These are phyloP conservation scores for Griposia aprilina DNA, from an alignment of 2,888 invertebrate species.

Conservation along the genomic window DNA sequence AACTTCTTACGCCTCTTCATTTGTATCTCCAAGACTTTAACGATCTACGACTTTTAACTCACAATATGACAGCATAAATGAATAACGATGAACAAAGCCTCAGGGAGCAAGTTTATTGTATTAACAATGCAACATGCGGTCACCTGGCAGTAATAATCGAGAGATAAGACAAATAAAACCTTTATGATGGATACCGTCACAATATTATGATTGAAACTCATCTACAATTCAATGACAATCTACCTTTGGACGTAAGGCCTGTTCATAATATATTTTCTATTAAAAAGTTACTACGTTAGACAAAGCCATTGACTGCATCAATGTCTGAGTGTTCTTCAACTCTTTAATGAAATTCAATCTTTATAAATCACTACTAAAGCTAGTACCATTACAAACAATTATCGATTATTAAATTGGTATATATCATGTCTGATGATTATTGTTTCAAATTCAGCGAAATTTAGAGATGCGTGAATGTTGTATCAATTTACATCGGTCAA, in stretches of 20 bases:
- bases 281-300: background rate
- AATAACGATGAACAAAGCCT: slow-evolving; percentile 62
- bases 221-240: slow-evolving; percentile 71
- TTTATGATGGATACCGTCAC: slow-evolving; percentile 72
- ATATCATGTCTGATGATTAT: slow-evolving; percentile 18
- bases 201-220: slow-evolving; percentile 70
- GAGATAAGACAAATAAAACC: slow-evolving; percentile 73
- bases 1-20: slow-evolving; percentile 10
- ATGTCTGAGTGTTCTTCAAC: background rate
- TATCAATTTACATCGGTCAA: slow-evolving; percentile 42
- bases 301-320: background rate
- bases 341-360: background rate
- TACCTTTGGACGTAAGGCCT: slow-evolving; percentile 54
- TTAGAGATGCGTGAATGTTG: slow-evolving; percentile 29
- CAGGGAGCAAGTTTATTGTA: slow-evolving; percentile 66
- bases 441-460: slow-evolving; percentile 22
- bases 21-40: slow-evolving; percentile 46
- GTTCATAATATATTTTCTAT: slow-evolving; percentile 31
- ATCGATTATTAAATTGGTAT: background rate
- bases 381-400: background rate
- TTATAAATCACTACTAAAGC: background rate
- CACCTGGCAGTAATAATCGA: slow-evolving; percentile 67
- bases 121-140: slow-evolving; percentile 59
- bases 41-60: slow-evolving; percentile 56
- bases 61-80: slow-evolving; percentile 56